Percentiles rank a stretch among this genome's conserved stretches.
phyloP scores from a whole-genome alignment of 2,888 invertebrate genomes.

The Thumatha senex region DNA sequence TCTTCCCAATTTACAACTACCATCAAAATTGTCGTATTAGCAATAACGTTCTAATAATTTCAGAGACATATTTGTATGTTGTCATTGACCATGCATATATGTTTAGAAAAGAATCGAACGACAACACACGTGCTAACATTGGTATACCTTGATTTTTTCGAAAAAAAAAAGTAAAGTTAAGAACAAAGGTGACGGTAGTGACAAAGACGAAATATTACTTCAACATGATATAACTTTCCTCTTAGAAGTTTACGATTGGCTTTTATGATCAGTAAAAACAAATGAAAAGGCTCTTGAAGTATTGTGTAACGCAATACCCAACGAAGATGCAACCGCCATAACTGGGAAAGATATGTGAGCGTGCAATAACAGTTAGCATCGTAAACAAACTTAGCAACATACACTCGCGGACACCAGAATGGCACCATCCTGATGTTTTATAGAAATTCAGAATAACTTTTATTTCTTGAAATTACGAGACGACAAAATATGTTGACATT shows the following conservation, averaged over 20 bases:
- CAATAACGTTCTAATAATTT: constrained; percentile 3
- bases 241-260: constrained; percentile 2
- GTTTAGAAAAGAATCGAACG: no score
- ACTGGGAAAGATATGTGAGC: not conserved
- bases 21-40: constrained; percentile 7
- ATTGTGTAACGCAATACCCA: constrained; percentile 1
- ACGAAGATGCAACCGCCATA: constrained; percentile 1
- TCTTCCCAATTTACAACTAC: constrained; percentile 11
- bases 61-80: constrained; percentile 35
- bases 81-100: constrained; percentile 23
- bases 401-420: not conserved
- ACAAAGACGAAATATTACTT: not conserved
- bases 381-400: constrained; percentile 6
- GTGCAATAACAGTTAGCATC: constrained; percentile 7
- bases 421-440: no score
- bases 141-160: no score
- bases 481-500: no score
- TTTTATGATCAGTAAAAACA: constrained; percentile 3
- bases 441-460: no score
- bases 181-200: not conserved
- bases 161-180: no score
- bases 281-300: not conserved
- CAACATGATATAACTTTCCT: constrained; percentile 8
- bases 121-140: no score
- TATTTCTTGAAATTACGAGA: no score